Conservation (phyloP, 2,113 vertebrate species). For the Bos indicus region DNA sequence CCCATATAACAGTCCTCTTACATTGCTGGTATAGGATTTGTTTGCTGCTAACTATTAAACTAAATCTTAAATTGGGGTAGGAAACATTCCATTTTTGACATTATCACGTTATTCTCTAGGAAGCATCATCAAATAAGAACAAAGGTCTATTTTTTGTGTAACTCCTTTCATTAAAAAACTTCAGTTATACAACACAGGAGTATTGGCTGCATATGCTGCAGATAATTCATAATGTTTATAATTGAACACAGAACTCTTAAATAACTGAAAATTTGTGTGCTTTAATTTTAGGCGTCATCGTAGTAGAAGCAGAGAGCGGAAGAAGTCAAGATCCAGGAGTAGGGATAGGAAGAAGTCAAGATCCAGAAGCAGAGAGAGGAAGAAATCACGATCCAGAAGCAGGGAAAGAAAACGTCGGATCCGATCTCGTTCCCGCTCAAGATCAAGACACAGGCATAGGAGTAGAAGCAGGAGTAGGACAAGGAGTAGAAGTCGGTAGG, state of each 20-base stretch:
- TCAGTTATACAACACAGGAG: neutral
- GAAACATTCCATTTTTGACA: neutral
- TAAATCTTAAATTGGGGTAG: neutral
- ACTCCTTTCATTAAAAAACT: neutral
- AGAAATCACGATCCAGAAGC: conserved; percentile 90
- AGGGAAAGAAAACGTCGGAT: conserved; percentile 91
- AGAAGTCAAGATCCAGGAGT: conserved; percentile 90
- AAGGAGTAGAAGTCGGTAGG: conserved; percentile 94
- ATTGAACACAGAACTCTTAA: neutral
- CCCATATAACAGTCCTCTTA: neutral
- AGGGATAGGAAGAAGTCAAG: conserved; percentile 92
- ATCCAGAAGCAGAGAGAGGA: conserved; percentile 87
- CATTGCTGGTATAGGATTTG: neutral
- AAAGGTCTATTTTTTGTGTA: neutral
- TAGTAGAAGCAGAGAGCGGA: conserved; percentile 92
- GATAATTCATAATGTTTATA: neutral
- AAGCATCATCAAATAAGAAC: neutral
- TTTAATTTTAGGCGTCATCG: conserved; percentile 88
- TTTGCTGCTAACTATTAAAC: neutral
- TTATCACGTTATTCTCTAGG: neutral
- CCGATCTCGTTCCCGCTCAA: conserved; percentile 91
- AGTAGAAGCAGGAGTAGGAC: conserved; percentile 92
- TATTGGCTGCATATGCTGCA: neutral
- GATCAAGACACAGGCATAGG: conserved; percentile 90
- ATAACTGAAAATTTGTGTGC: neutral